These are phyloP conservation scores for Leucopsar rothschildi DNA, from an alignment of 2,113 vertebrate species.

Conservation along the genomic window DNA sequence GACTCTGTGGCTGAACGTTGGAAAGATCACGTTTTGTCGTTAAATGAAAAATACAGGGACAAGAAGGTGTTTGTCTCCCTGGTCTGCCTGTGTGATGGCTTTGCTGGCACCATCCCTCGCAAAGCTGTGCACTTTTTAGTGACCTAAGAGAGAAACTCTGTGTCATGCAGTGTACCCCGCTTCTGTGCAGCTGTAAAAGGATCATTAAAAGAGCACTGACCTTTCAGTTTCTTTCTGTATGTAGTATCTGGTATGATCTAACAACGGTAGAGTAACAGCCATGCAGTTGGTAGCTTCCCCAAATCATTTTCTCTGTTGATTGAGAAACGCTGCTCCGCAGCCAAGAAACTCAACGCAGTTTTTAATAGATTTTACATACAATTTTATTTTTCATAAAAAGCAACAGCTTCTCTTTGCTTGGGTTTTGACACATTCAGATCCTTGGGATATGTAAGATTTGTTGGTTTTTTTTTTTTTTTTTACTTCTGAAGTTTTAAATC, in stretches of 20 bases:
- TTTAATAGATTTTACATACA: background rate
- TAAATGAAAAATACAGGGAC: conserved; percentile 6
- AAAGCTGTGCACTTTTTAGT: background rate
- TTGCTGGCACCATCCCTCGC: background rate
- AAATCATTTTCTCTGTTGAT: background rate
- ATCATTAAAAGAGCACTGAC: conserved; percentile 28
- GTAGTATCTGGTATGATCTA: background rate
- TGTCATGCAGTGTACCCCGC: background rate
- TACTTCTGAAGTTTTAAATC: background rate
- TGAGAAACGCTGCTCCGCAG: background rate
- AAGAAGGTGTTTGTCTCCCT: background rate
- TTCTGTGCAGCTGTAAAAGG: background rate
- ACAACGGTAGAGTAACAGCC: background rate
- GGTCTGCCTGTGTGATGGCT: background rate
- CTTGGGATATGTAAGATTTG: background rate
- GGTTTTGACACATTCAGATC: background rate
- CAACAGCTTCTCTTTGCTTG: background rate
- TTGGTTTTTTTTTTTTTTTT: background rate
- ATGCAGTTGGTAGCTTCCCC: background rate
- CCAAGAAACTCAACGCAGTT: background rate
- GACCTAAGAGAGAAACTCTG: conserved; percentile 5
- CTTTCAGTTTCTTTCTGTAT: background rate
- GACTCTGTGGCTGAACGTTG: background rate
- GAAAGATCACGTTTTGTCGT: background rate
- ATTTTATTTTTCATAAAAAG: background rate